These are phyloP conservation scores for Agrochola macilenta DNA, from an alignment of 2,888 invertebrate genomes.

Conservation along the genomic window DNA sequence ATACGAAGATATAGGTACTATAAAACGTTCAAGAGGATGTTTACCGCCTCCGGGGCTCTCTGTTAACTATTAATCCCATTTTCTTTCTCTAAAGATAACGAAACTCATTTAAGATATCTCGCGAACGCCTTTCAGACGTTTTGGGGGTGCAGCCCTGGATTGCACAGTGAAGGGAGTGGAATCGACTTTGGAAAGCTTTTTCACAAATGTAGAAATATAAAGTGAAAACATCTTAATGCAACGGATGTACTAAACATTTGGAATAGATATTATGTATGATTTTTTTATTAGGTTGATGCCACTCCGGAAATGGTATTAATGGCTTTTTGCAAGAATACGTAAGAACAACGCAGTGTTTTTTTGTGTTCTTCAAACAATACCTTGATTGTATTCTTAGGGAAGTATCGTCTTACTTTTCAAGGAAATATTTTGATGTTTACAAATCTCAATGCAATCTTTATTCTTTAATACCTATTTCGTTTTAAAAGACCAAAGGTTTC, in stretches of 20 bases:
- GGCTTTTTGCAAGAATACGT: constrained; percentile 19
- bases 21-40: constrained; percentile 75
- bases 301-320: constrained; percentile 57
- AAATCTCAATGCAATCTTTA: constrained; percentile 70
- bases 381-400: constrained; percentile 1
- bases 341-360: constrained; percentile 6
- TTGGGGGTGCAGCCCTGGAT: constrained; percentile 83
- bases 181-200: constrained; percentile 43
- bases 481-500: constrained; percentile 89
- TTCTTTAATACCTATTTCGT: constrained; percentile 85
- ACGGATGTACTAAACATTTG: constrained; percentile 15
- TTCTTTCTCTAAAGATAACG: constrained; percentile 89
- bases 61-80: constrained; percentile 90
- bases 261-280: constrained; percentile 9
- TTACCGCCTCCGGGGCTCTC: constrained; percentile 82
- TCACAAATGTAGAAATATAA: constrained; percentile 8
- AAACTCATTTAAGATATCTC: constrained; percentile 90
- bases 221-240: constrained; percentile 6
- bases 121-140: constrained; percentile 87
- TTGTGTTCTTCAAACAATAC: background rate
- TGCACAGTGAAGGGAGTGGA: constrained; percentile 72
- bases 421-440: constrained; percentile 12
- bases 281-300: constrained; percentile 32
- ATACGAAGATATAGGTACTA: constrained; percentile 13
- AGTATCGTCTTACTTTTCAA: background rate